Conservation (phyloP, 1,140 invertebrate species). For the Psilanteris sp. region DNA sequence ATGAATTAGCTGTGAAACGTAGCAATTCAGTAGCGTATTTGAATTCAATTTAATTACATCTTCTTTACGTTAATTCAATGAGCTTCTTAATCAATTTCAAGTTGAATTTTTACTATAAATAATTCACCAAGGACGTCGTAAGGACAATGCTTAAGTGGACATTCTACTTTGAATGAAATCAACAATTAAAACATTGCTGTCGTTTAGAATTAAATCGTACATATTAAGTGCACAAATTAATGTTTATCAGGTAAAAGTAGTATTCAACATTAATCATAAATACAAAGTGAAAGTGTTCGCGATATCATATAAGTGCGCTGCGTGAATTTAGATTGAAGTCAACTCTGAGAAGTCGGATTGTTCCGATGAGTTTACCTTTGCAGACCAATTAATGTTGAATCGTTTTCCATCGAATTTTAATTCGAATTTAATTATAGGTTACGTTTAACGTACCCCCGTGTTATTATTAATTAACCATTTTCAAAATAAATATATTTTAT, state of each 20-base stretch:
- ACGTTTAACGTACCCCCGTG: constrained; percentile 6
- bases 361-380: no score
- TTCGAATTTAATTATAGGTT: constrained; percentile 2
- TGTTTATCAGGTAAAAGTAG: neutral
- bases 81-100: neutral
- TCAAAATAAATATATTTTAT: constrained; percentile 14
- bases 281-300: constrained; percentile 5
- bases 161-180: no score
- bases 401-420: constrained; percentile 9
- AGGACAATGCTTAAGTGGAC: neutral
- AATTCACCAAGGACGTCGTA: no score
- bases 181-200: no score
- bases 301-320: constrained; percentile 1
- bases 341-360: no score
- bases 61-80: constrained; percentile 4
- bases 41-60: constrained; percentile 14
- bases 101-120: no score
- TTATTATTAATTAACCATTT: neutral
- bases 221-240: constrained; percentile 26
- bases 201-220: no score
- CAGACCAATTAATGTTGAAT: constrained; percentile 40
- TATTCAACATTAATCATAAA: constrained; percentile 28
- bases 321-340: constrained; percentile 1
- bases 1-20: constrained; percentile 40
- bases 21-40: constrained; percentile 40